Evolutionary conservation across 2,797 vertebrate genomes (phyloP).

Genomic region (Orientallactaga sibirica): DNA sequence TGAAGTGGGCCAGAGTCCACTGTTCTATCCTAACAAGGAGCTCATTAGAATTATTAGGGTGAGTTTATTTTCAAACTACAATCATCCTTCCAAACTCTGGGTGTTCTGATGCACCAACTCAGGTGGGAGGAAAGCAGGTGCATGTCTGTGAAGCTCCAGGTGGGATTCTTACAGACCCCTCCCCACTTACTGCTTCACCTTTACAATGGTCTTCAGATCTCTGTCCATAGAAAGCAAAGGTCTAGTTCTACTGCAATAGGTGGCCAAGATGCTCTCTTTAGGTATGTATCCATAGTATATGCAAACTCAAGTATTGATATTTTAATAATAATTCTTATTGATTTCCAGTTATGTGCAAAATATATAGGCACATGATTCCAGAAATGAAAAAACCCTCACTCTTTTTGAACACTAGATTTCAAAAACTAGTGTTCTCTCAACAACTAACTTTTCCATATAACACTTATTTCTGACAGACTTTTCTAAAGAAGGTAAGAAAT

Average conservation of each 20-base stretch:
- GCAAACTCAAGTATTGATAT: neutral
- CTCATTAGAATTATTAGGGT: neutral
- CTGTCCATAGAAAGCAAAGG: neutral
- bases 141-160: fast-evolving
- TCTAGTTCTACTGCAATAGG: neutral
- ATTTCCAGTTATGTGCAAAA: neutral
- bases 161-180: neutral
- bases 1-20: neutral
- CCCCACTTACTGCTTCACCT: neutral
- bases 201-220: neutral
- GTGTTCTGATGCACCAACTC: neutral
- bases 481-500: neutral
- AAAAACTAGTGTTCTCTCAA: neutral
- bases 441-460: neutral
- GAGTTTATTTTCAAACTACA: neutral
- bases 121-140: neutral
- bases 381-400: neutral
- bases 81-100: neutral
- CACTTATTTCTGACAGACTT: neutral
- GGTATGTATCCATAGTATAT: neutral
- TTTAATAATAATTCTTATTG: neutral
- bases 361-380: neutral
- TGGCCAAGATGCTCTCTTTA: neutral
- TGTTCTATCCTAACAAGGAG: neutral
- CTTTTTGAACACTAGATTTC: neutral